phyloP scores from a whole-genome alignment of 2,888 invertebrate species.

The Metalampra italica region DNA sequence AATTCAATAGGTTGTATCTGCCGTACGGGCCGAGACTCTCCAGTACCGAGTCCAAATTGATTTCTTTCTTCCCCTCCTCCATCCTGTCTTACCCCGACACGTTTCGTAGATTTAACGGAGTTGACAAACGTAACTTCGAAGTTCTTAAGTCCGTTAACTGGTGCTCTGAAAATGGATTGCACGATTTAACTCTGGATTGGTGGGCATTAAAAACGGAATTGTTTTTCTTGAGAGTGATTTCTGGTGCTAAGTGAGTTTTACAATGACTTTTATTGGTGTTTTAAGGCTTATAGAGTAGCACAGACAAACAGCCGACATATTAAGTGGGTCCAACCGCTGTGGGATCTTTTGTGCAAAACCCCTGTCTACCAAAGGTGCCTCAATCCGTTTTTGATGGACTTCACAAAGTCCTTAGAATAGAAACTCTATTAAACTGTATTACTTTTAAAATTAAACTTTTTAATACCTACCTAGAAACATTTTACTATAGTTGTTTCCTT shows the following conservation, averaged over 20 bases:
- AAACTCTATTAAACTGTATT: too few species aligned
- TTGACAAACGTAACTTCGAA: slow-evolving; percentile 1
- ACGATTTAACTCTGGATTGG: slow-evolving; percentile 23
- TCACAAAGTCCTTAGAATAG: too few species aligned
- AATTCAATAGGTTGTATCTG: slow-evolving; percentile 65
- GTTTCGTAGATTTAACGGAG: slow-evolving; percentile 5
- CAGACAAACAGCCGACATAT: too few species aligned
- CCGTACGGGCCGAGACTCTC: slow-evolving; percentile 69
- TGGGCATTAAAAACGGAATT: slow-evolving; percentile 8
- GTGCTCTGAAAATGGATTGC: slow-evolving; percentile 36
- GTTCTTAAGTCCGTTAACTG: slow-evolving; percentile 8
- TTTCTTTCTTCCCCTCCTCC: slow-evolving; percentile 64
- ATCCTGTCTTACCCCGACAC: slow-evolving; percentile 21
- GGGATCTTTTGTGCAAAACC: too few species aligned
- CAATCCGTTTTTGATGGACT: too few species aligned
- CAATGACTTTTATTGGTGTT: neutral
- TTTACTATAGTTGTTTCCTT: too few species aligned
- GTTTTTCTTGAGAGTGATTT: slow-evolving; percentile 7
- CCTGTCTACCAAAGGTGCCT: too few species aligned
- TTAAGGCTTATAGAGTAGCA: too few species aligned
- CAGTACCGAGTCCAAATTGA: slow-evolving; percentile 66
- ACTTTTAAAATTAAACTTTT: too few species aligned
- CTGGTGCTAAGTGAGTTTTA: neutral
- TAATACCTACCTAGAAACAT: too few species aligned
- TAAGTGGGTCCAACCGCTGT: too few species aligned